Evolutionary conservation across 2,797 vertebrate genomes (phyloP).

Genomic region (Sternotherus odoratus): DNA sequence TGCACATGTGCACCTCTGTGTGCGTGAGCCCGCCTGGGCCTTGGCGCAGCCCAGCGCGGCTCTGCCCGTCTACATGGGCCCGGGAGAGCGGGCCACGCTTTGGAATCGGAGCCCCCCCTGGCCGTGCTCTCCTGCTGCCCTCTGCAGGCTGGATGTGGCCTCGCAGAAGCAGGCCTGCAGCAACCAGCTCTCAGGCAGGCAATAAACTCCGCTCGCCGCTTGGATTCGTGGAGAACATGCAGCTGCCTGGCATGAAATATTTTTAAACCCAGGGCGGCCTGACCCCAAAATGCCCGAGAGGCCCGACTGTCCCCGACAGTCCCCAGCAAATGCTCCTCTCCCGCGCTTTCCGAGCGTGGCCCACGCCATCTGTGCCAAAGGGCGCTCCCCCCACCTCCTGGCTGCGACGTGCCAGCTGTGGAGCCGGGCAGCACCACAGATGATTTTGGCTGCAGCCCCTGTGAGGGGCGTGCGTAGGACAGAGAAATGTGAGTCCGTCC

Average conservation of each 20-base stretch:
- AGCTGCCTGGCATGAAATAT: accelerated
- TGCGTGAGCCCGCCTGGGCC: accelerated
- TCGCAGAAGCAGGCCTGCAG: accelerated
- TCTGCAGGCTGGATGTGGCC: constrained; percentile 12
- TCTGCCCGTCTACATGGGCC: accelerated
- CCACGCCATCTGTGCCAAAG: neutral
- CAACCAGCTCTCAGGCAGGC: neutral
- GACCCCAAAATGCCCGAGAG: neutral
- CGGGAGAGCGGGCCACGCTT: neutral
- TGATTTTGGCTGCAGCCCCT: neutral
- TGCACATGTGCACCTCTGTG: accelerated
- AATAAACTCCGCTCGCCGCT: accelerated
- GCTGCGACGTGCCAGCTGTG: accelerated
- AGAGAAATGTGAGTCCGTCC: neutral
- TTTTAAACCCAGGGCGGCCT: neutral
- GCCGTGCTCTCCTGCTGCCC: constrained; percentile 45
- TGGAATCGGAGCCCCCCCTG: accelerated
- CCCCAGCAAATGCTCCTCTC: accelerated
- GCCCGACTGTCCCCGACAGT: neutral
- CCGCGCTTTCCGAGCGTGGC: accelerated
- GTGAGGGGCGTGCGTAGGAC: accelerated
- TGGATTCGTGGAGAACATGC: neutral
- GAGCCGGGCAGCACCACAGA: neutral
- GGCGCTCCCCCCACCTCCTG: neutral
- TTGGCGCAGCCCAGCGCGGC: accelerated